Evolutionary conservation across 2,797 vertebrate species (phyloP), one percentile per base, ranked within the genome.

Genomic region (Halcyon chelicuti): DNA sequence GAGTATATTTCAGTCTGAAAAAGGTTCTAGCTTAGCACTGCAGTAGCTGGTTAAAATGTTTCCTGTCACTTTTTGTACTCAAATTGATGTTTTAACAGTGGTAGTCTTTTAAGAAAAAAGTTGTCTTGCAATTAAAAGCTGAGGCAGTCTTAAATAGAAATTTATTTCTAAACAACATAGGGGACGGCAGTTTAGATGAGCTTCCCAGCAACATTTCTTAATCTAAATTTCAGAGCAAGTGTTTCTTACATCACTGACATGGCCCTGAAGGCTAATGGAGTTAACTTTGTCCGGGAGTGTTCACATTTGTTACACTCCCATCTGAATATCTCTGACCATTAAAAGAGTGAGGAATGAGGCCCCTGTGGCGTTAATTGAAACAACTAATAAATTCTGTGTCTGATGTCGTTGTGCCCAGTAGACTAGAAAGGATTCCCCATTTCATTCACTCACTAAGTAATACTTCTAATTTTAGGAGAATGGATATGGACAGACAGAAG

Each of bases 401-500:
- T 10, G 6, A 25, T 35, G 19, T 42, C 8, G 2, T 16, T 33
- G 19, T 78, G 33, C 19, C 10, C 0, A 0, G 7, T 40, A 78
- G 51, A 51, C 12, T 79, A 51, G 46, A 74, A 79, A 51, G 16
- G 16, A 58, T 82, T 70, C 29, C 10, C 11, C 26, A 40, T 16
- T 60, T 86, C 23, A 33, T 55, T 83, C 44, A 33, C 52, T 92
- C 35, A 76, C 20, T 25, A 35, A 33, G 16, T 72, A 75, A 70
- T 49, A 54, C 1, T 63, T 89, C 93, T 86, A 21, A 84, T 86
- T 97, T 82, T 92, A 99, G 99, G 97, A 51, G 97, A 98, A 44
- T 99, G 99, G 99, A 96, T 98, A 94, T 99, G 99, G 99, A 89
- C 99, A 25, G 99, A 99, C 96, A 98, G 98, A 86, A 98, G 80